A percentile compares a stretch with the other conserved stretches of the same genome.
These are phyloP conservation scores for Pseudomyrmex cubaensis DNA, from an alignment of 1,140 invertebrate species.

Conservation along the genomic window DNA sequence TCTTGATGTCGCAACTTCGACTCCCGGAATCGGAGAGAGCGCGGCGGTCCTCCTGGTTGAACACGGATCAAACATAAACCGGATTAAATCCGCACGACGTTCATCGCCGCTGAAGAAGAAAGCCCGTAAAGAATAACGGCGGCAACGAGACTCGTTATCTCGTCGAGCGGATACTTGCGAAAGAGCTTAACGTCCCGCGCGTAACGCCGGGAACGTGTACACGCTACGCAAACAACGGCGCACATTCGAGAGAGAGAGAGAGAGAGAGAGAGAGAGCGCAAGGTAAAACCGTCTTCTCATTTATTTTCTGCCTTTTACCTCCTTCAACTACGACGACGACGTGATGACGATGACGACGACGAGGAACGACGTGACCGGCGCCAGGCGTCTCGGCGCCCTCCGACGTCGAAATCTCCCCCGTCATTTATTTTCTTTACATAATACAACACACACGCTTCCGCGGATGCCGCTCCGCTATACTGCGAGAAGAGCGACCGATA, in stretches of 20 bases:
- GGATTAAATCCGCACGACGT: constrained; percentile 55
- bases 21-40: neutral
- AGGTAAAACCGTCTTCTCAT: neutral
- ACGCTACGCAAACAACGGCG: constrained; percentile 14
- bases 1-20: neutral
- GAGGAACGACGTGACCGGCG: constrained; percentile 66
- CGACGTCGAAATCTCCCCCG: constrained; percentile 53
- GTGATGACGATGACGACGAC: constrained; percentile 33
- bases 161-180: constrained; percentile 46
- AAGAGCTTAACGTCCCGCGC: neutral
- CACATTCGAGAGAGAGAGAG: neutral
- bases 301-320: neutral
- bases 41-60: constrained; percentile 9
- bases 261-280: neutral
- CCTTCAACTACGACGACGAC: constrained; percentile 3
- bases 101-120: neutral
- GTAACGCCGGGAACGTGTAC: neutral
- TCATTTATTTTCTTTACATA: constrained; percentile 80
- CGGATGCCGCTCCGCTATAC: constrained; percentile 10
- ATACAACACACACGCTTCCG: constrained; percentile 65
- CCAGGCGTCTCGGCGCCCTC: constrained; percentile 80
- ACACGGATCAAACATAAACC: constrained; percentile 52
- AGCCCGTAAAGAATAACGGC: constrained; percentile 62
- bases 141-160: constrained; percentile 64
- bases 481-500: constrained; percentile 4